Base-by-base conservation (phyloP, 1,140 invertebrate genomes). In the Panagrolaimus sp. region DNA sequence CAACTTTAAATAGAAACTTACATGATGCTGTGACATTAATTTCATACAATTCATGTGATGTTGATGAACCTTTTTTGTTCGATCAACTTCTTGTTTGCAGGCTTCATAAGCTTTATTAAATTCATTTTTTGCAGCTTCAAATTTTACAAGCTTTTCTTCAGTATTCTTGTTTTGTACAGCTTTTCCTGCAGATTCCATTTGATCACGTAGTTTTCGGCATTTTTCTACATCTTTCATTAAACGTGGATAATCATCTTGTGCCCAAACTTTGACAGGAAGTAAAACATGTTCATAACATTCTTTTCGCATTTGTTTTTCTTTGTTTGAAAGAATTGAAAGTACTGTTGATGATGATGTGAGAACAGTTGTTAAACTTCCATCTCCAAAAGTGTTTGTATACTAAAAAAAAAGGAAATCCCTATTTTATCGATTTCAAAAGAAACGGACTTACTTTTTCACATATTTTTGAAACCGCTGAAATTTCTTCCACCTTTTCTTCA, bases 11-110 rank as follows among this genome's bases (percentile, higher is more conserved):
- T 6, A n/a, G 7, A n/a, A 26, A 65, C 43, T 69, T 43, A 67
- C 68, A 28, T 70, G 62, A 24, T 63, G 64, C 10, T 38, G 26
- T 9, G 24, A 17, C 58, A 70, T 46, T 15, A 67, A 21, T 17
- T 70, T 65, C 24, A 70, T 26, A 28, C 68, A 70, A 48, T 67
- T 45, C 26, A 44, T 67, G 17, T 70, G 68, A 48, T 70, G 68
- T 24, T 67, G 68, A 9, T 43, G 62, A 43, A 67, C 48, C 63
- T 67, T 70, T 21, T 47, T 43, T n/a, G 21, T 44, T 14, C 58
- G 68, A 14, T 70, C 68, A 67, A 70, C 24, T 44, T 70, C 65
- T 15, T 14, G 24, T 26, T 68, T 32, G 32, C 68, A 70, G 14
- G 43, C 38, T 43, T 67, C 43, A n/a, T 28, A 48, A 4, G 28